These are phyloP conservation scores for Pocota personata DNA, from an alignment of 2,888 invertebrate species.

Conservation along the genomic window DNA sequence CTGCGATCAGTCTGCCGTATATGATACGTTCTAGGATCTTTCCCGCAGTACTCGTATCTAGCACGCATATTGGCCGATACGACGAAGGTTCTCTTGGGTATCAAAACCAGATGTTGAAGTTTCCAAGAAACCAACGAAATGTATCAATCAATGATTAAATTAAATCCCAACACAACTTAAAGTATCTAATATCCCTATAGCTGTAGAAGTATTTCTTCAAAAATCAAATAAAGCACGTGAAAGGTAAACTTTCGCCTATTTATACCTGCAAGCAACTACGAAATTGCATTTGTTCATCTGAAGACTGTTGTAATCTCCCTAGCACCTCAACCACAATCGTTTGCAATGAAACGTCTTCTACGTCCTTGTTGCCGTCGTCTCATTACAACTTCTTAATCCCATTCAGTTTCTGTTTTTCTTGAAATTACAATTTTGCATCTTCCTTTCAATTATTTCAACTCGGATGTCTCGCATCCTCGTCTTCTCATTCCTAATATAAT, in stretches of 20 bases:
- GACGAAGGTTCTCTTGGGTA: no score
- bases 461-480: background rate
- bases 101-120: no score
- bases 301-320: slow-evolving; percentile 6
- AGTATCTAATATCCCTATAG: background rate
- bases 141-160: no score
- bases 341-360: background rate
- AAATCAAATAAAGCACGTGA: background rate
- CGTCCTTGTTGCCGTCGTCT: slow-evolving; percentile 24
- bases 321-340: slow-evolving; percentile 27
- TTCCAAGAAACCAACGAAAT: no score
- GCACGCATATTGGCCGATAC: no score
- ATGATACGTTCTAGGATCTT: no score
- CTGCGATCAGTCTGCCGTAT: no score
- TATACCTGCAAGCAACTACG: background rate
- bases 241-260: slow-evolving; percentile 9
- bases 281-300: slow-evolving; percentile 33
- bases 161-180: no score
- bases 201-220: background rate
- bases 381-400: slow-evolving; percentile 65
- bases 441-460: slow-evolving; percentile 39
- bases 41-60: no score
- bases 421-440: slow-evolving; percentile 52
- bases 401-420: slow-evolving; percentile 52
- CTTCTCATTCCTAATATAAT: slow-evolving; percentile 6